These are phyloP conservation scores for Dolichomitus sp. DNA, from an alignment of 2,888 invertebrate species.

Conservation along the genomic window DNA sequence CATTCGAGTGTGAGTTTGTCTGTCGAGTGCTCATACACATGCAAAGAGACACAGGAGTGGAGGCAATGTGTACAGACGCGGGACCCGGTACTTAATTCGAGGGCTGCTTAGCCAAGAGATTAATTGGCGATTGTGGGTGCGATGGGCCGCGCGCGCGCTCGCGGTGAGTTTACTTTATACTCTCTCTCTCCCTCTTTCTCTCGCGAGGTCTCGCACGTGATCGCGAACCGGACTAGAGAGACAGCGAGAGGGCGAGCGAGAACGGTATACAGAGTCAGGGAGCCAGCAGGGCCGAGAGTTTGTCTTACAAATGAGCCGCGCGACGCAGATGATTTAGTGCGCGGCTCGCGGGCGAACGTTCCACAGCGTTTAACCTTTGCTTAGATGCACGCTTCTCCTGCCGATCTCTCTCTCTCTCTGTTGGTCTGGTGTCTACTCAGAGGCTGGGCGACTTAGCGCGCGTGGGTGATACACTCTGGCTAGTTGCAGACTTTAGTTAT, in stretches of 20 bases:
- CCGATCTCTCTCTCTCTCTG: constrained; percentile 60
- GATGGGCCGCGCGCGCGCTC: constrained; percentile 73
- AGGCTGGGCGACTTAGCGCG: constrained; percentile 52
- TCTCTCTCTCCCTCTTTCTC: constrained; percentile 37
- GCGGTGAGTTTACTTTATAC: constrained; percentile 70
- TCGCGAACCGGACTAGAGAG: constrained; percentile 52
- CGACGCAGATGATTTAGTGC: constrained; percentile 84
- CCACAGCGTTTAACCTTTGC: constrained; percentile 78
- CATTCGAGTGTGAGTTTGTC: background rate
- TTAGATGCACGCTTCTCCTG: constrained; percentile 75
- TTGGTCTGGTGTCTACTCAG: constrained; percentile 44
- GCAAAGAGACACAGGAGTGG: constrained; percentile 28
- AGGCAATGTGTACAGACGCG: constrained; percentile 52
- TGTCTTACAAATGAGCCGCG: constrained; percentile 85
- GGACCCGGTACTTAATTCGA: constrained; percentile 78
- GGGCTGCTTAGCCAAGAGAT: constrained; percentile 82
- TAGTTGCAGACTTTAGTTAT: constrained; percentile 39
- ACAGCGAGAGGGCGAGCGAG: constrained; percentile 35
- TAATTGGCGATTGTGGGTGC: constrained; percentile 83
- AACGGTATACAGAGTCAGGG: constrained; percentile 56
- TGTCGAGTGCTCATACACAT: background rate
- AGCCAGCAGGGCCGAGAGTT: constrained; percentile 75
- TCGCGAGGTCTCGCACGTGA: constrained; percentile 56
- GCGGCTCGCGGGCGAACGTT: constrained; percentile 61
- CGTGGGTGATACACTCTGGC: constrained; percentile 42